These are phyloP conservation scores for Actinemys pallida DNA, from an alignment of 2,113 vertebrate genomes.

Conservation along the genomic window DNA sequence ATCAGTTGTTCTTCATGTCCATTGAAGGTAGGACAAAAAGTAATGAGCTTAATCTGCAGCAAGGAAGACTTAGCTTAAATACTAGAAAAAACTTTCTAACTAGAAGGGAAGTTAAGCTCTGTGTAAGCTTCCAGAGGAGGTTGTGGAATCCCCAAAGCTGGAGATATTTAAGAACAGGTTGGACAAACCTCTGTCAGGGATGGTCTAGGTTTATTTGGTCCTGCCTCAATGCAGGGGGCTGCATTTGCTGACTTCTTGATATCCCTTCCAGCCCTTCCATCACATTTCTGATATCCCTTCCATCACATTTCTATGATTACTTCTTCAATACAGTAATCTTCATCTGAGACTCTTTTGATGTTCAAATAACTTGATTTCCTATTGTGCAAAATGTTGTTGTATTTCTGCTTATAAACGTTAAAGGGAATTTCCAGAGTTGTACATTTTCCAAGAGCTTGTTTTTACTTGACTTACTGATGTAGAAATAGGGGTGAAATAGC, in stretches of 20 bases:
- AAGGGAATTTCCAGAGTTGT: background rate
- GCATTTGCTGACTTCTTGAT: background rate
- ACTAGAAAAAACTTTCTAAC: background rate
- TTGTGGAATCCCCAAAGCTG: background rate
- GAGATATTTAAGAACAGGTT: background rate
- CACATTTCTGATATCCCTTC: no score
- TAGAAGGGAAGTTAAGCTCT: background rate
- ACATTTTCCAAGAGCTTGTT: constrained; percentile 3
- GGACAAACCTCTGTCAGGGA: background rate
- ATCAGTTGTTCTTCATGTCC: background rate
- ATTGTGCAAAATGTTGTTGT: background rate
- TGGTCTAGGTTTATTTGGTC: background rate
- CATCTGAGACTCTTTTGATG: background rate
- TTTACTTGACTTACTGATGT: background rate
- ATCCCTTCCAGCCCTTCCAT: background rate
- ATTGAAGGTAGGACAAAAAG: background rate
- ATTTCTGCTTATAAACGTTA: background rate
- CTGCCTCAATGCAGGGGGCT: background rate
- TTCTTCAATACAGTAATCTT: background rate
- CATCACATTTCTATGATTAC: background rate
- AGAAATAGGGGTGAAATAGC: background rate
- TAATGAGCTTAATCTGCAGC: background rate
- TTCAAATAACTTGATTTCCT: constrained; percentile 2
- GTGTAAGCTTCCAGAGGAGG: background rate
- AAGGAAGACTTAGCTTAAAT: background rate